Base-by-base conservation (phyloP, 1,140 invertebrate species). In the Drosophila pandora region DNA sequence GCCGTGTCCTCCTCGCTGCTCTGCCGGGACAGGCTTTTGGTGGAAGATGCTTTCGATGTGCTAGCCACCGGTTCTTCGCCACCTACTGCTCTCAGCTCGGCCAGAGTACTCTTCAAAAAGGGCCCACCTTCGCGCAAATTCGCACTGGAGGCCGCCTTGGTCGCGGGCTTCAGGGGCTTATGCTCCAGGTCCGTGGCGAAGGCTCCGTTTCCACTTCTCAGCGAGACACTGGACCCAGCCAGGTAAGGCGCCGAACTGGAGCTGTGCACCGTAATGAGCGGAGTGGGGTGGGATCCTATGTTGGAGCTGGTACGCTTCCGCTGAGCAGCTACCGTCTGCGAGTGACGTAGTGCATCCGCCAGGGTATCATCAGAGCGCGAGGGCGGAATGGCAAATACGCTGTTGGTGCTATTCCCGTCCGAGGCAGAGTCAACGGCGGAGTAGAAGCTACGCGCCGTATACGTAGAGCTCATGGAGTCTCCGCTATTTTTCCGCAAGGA, bases 341-440 rank as follows among this genome's bases (percentile, higher is more conserved):
- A 79, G 45, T 84, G 75, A 78, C 23, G 92, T 74, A 65, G 91
- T 81, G 73, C 94, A 93, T 79, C 94, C 2, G 95, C 93, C 17
- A 96, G 79, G 0, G 94, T 95, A 75, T 97, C 96, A 85, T 96
- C 96, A 62, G 95, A 96, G 30, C 95, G 93, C 0, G 96, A 96
- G 0, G 95, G 95, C 0, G 95, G 95, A 37, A 96, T 90, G 25
- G 95, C 92, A 58, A 92, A 91, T 8, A 89, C 73, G 23, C 69
- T 79, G 67, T 76, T 90, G 2, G 80, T 78, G 74, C 83, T 90
- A 21, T 89, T 78, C 13, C 74, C 59, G 9, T 76, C 79, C 0
- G 83, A 90, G 23, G 43, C 58, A 0, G 78, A 76, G 34, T 83
- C 81, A 0, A 68, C 89, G 2, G 82, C 89, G 0, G 90, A 91